A percentile compares a stretch with the other conserved stretches of the same genome.
Conservation (phyloP, 2,797 vertebrate species). For the Morus bassanus region DNA sequence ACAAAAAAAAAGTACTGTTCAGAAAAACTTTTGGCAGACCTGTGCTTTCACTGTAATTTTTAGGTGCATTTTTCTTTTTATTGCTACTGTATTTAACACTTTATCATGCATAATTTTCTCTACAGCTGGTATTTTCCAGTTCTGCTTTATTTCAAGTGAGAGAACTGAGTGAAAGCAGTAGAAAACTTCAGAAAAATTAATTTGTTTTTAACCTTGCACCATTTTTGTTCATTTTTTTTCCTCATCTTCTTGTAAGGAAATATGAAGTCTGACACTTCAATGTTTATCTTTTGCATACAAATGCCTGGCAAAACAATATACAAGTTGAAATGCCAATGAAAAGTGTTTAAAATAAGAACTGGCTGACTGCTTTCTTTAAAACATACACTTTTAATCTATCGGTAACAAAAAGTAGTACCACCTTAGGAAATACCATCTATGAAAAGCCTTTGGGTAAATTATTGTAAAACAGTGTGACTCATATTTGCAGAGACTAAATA, state of each 20-base stretch:
- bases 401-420: background rate
- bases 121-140: conserved; percentile 13
- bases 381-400: background rate
- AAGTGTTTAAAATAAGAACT: conserved; percentile 38
- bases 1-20: background rate
- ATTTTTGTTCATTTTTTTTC: background rate
- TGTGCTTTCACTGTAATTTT: background rate
- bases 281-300: conserved; percentile 27
- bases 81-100: conserved; percentile 19
- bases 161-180: background rate
- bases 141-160: conserved; percentile 28
- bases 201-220: background rate
- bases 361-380: background rate
- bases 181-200: conserved; percentile 8
- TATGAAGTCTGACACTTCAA: background rate
- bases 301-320: conserved; percentile 1
- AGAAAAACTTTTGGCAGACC: background rate
- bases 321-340: background rate
- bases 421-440: background rate
- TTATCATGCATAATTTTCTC: background rate
- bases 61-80: conserved; percentile 13
- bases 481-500: background rate
- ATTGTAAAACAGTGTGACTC: background rate
- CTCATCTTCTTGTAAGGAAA: background rate
- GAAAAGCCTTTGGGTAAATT: background rate